These are phyloP conservation scores for Callaeas wilsoni DNA, from an alignment of 2,113 vertebrate species.

Conservation along the genomic window DNA sequence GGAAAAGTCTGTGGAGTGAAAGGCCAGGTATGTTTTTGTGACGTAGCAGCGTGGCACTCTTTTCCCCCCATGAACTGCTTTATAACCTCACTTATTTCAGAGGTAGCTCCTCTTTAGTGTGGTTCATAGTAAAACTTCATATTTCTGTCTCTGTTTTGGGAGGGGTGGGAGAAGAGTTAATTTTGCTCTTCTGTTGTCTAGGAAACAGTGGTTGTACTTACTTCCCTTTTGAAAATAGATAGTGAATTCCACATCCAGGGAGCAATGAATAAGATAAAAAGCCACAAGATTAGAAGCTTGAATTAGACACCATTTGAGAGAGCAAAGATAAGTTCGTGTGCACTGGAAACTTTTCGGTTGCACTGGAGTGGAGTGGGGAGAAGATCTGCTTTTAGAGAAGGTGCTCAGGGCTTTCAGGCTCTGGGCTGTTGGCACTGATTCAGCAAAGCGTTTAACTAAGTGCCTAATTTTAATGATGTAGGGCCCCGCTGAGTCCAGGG, in stretches of 20 bases:
- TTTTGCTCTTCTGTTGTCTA: slow-evolving; percentile 56
- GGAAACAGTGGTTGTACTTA: slow-evolving; percentile 47
- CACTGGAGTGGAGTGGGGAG: background rate
- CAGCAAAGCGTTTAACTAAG: background rate
- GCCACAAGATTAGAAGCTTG: slow-evolving; percentile 34
- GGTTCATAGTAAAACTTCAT: background rate
- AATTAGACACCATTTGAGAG: slow-evolving; percentile 33
- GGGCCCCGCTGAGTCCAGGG: background rate
- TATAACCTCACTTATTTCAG: background rate
- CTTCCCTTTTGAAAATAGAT: slow-evolving; percentile 47
- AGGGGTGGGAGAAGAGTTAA: slow-evolving; percentile 39
- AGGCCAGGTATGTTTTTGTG: background rate
- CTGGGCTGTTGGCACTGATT: background rate
- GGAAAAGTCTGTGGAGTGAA: background rate
- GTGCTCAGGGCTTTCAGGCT: background rate
- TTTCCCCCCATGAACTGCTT: background rate
- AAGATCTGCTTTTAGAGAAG: background rate
- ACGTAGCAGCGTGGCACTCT: rapidly evolving
- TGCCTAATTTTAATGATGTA: background rate
- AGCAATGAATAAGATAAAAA: slow-evolving; percentile 53
- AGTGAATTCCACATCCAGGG: slow-evolving; percentile 42
- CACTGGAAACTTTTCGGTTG: background rate
- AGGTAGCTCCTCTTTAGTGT: background rate
- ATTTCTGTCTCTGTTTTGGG: background rate
- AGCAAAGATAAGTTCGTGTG: slow-evolving; percentile 22